phyloP scores from a whole-genome alignment of 2,888 invertebrate species.

The Acanthoscelides obtectus region DNA sequence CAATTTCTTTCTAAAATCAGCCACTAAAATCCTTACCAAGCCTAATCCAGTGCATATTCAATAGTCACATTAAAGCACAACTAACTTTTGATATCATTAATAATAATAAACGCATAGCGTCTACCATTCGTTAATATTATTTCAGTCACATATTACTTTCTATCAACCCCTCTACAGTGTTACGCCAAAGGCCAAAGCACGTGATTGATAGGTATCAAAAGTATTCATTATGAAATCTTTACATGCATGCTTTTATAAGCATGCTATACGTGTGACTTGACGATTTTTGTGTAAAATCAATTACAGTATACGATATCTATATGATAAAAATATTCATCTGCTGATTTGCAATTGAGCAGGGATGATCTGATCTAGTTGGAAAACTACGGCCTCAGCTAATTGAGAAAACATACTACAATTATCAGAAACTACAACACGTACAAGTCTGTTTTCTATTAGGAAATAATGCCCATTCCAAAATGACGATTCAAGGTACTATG shows the following conservation, averaged over 20 bases:
- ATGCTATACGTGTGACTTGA: not conserved
- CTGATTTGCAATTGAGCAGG: too few species aligned
- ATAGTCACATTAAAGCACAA: not conserved
- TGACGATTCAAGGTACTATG: too few species aligned
- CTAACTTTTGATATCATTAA: not conserved
- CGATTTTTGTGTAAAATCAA: too few species aligned
- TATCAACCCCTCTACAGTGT: constrained; percentile 18
- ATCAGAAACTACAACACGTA: too few species aligned
- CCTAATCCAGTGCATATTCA: not conserved
- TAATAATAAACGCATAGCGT: not conserved
- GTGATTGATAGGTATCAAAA: not conserved
- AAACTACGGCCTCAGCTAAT: too few species aligned
- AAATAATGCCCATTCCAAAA: too few species aligned
- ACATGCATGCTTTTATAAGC: not conserved
- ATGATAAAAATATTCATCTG: too few species aligned
- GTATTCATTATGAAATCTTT: not conserved
- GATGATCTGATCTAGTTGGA: too few species aligned
- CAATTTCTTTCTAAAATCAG: too few species aligned
- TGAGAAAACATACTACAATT: too few species aligned
- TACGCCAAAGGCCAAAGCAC: constrained; percentile 5
- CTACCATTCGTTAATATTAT: constrained; percentile 9
- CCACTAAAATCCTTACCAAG: not conserved
- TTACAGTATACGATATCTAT: too few species aligned
- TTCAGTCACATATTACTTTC: constrained; percentile 27
- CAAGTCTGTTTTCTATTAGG: too few species aligned